Evolutionary conservation across 2,888 invertebrate species (phyloP), one percentile per base, ranked within the genome.

Genomic region (Pollenia labialis): DNA sequence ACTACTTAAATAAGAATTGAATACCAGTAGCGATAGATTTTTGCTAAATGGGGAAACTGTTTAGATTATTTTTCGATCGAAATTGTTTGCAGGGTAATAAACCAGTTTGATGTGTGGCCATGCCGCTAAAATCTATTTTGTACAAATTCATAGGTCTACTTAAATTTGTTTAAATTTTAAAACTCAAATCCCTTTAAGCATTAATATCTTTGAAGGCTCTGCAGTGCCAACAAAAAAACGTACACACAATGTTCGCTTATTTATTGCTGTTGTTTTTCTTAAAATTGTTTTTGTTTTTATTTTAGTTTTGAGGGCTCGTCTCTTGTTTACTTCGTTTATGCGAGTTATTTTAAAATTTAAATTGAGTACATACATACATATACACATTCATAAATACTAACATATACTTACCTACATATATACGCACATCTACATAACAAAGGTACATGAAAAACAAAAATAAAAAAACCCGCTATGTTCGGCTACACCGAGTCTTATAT

Each of bases 301-400:
- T 76, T 56, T 18, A 75, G 44, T 81, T 86, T 83, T 69, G 86
- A 76, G 83, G 86, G 86, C 86, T 86, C 86, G 86, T 86, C 86
- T 72, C 40, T 80, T 68, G 68, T 80, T 80, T 68, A 82, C 52
- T 71, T 81, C 50, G 62, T 54, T 80, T 54, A 48, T 46, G 56
- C 4, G 32, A 66, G 32, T 68, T 46, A 68, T 68, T 32, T 58
- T 7, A 72, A 81, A 68, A 58, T 32, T 58, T 7, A 72, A 81
- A 46, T 42, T 14, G 18, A 60, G n/a, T 50, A 54, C 23, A 44
- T 16, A 23, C 52, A 62, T 1, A 12, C 40, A 48, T 4, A 71
- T n/a, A n/a, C n/a, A n/a, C n/a, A n/a, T n/a, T n/a, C 14, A 14
- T 9, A 54, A 64, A 44, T 44, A 48, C n/a, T n/a, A n/a, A n/a